These are phyloP conservation scores for Tryphoninae sp. DNA, from an alignment of 2,888 invertebrate species.

Conservation along the genomic window DNA sequence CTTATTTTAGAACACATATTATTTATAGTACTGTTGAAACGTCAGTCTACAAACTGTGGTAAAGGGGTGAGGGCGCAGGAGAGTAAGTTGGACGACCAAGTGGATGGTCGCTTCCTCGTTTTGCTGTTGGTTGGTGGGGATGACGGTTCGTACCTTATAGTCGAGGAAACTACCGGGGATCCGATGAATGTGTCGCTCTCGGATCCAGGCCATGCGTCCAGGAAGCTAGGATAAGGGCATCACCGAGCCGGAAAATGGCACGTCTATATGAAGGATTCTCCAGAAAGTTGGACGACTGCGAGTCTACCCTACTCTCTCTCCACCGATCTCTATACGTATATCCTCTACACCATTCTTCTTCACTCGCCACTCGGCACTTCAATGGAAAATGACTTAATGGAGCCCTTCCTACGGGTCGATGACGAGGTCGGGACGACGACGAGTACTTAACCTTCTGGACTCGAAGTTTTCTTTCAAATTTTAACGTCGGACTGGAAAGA, in stretches of 20 bases:
- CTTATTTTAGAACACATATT: not conserved
- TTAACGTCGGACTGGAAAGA: not conserved
- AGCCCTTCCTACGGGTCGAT: slow-evolving; percentile 37
- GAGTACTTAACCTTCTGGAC: not conserved
- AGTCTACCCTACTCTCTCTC: slow-evolving; percentile 35
- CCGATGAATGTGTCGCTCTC: slow-evolving; percentile 45
- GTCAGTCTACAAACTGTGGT: slow-evolving; percentile 16
- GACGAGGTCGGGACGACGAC: slow-evolving; percentile 8
- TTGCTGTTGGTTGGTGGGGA: slow-evolving; percentile 16
- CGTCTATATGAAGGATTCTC: slow-evolving; percentile 61
- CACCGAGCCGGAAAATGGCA: slow-evolving; percentile 62
- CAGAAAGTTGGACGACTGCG: slow-evolving; percentile 57
- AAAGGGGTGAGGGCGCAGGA: not conserved
- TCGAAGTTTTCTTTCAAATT: not conserved
- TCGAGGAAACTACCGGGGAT: slow-evolving; percentile 44
- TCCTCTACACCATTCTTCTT: slow-evolving; percentile 41
- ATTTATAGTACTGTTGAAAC: slow-evolving; percentile 11
- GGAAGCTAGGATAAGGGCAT: slow-evolving; percentile 62
- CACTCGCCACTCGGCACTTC: slow-evolving; percentile 42
- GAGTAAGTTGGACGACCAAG: slow-evolving; percentile 2
- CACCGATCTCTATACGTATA: not conserved
- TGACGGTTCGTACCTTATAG: slow-evolving; percentile 10
- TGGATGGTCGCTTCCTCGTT: slow-evolving; percentile 22
- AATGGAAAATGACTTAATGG: slow-evolving; percentile 55
- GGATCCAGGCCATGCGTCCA: slow-evolving; percentile 62